Base-by-base conservation (phyloP, 2,113 vertebrate genomes). In the Alethe castanea region DNA sequence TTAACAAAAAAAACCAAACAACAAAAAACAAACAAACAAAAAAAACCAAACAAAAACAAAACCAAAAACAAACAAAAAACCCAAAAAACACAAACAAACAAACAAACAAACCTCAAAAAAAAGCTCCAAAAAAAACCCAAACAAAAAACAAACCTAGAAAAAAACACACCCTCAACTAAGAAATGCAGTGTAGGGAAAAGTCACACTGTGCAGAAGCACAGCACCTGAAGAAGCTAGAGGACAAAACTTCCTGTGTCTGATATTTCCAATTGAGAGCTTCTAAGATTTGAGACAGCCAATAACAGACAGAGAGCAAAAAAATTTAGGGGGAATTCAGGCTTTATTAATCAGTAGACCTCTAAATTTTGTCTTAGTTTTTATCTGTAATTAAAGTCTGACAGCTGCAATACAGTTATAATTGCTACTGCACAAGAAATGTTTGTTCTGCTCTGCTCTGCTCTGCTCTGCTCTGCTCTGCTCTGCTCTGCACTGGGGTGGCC, bases 161-260 rank as follows among this genome's bases (percentile, higher is more conserved):
- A 81, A 84, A 40, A 2, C 1, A 4, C 2, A 36, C 2, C 6
- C 8, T 6, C 38, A 44, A 2, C 8, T 60, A 70, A 62, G 11
- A 26, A 45, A 65, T 28, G 28, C 8, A 14, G 2, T 12, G 3
- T 26, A 3, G 5, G 38, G 7, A n/a, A 57, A 81, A 72, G n/a
- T n/a, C 50, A 22, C 33, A 19, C 4, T 56, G 7, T 64, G n/a
- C 14, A 47, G 23, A 38, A 62, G 28, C 9, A 47, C 14, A 64
- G 15, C 19, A 56, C 8, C 60, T 67, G 44, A 84, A 78, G 25
- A 59, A 69, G 6, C 9, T 17, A 47, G 15, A 44, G 19, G 8
- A 74, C 1, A 1, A 54, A 65, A 31, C 3, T 53, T 66, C 15
- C 35, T 45, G 3, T 23, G 22, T 44, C 14, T 40, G 25, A 31